A percentile compares a stretch with the other conserved stretches of the same genome.
Evolutionary conservation across 2,888 invertebrate genomes (phyloP).

Genomic region (Acanthosoma haemorrhoidale): DNA sequence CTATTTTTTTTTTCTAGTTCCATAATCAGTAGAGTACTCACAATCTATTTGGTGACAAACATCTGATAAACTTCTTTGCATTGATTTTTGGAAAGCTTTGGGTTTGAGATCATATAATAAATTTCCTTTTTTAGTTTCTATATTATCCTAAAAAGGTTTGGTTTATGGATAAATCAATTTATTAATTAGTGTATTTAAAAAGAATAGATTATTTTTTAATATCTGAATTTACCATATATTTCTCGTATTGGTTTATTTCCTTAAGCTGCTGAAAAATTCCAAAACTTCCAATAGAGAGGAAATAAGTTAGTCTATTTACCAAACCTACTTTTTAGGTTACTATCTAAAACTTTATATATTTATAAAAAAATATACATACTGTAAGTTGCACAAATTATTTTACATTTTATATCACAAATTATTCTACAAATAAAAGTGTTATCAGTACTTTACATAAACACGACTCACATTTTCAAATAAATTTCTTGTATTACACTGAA

Average conservation of each 20-base stretch:
- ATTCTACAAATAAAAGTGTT: constrained; percentile 1
- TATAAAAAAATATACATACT: not conserved
- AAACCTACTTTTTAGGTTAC: constrained; percentile 1
- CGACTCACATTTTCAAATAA: constrained; percentile 11
- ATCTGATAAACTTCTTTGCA: not conserved
- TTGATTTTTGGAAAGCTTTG: not conserved
- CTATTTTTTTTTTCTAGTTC: too few relatives aligned
- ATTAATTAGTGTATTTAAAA: too few relatives aligned
- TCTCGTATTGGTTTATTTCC: not conserved
- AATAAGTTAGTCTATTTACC: not conserved
- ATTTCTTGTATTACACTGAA: constrained; percentile 17
- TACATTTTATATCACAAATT: constrained; percentile 25
- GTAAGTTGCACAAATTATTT: not conserved
- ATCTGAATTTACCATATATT: constrained; percentile 7
- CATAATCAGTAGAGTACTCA: too few relatives aligned
- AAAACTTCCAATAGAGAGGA: not conserved
- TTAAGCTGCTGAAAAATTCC: not conserved
- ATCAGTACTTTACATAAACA: not conserved
- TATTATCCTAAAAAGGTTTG: constrained; percentile 2
- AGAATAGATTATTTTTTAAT: too few relatives aligned
- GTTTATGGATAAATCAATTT: too few relatives aligned
- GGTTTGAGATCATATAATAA: not conserved
- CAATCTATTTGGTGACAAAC: constrained; percentile 1
- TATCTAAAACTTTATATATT: constrained; percentile 4
- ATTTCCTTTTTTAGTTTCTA: constrained; percentile 5